Evolutionary conservation across 1,140 invertebrate species (phyloP).

Genomic region (Aphaenogaster ashmeadi): DNA sequence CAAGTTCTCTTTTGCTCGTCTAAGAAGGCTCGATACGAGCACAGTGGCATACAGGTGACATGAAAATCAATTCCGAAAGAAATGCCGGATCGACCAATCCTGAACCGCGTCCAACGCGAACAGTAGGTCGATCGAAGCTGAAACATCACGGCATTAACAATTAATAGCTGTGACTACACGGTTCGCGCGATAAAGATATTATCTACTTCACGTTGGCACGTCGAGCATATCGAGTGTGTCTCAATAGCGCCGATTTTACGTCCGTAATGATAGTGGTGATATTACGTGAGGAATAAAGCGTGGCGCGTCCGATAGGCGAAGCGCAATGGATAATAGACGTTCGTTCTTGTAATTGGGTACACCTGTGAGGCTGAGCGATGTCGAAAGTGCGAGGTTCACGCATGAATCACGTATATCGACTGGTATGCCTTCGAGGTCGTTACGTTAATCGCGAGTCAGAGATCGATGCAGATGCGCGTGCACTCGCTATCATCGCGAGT

Average conservation of each 20-base stretch:
- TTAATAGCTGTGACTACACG: constrained; percentile 35
- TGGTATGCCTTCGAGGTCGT: constrained; percentile 70
- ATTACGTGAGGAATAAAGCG: constrained; percentile 28
- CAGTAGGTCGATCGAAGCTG: not conserved
- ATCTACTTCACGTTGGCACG: constrained; percentile 6
- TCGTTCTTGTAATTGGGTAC: constrained; percentile 72
- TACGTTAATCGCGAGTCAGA: constrained; percentile 70
- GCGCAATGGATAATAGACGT: constrained; percentile 67
- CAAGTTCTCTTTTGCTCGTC: constrained; percentile 29
- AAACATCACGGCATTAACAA: not conserved
- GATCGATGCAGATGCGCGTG: constrained; percentile 70
- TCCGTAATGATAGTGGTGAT: not conserved
- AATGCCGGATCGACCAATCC: not conserved
- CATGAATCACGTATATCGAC: constrained; percentile 72
- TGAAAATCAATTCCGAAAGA: constrained; percentile 16
- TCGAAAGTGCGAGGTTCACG: constrained; percentile 77
- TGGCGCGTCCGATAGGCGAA: constrained; percentile 55
- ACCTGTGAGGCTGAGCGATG: constrained; percentile 73
- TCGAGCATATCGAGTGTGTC: not conserved
- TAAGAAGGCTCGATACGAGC: constrained; percentile 14
- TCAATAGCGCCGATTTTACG: constrained; percentile 37
- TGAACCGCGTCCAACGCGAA: not conserved
- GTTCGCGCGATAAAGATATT: constrained; percentile 25
- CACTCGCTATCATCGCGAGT: constrained; percentile 58
- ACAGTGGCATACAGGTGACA: constrained; percentile 44